Conservation (phyloP, 2,113 vertebrate genomes). For the Dasyornis broadbenti region DNA sequence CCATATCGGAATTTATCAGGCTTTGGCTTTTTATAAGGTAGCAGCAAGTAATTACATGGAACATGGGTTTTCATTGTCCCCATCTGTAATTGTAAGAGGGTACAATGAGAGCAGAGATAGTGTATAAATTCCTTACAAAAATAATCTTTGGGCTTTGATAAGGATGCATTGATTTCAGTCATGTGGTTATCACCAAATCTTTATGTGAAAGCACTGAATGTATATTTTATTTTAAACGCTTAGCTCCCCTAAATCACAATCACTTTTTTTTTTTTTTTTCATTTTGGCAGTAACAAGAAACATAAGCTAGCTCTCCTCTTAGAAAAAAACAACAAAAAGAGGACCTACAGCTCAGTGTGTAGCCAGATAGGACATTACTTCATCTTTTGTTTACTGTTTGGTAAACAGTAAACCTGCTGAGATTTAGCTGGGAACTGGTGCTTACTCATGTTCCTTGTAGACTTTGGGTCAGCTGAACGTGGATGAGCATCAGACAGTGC, state of each 20-base stretch:
- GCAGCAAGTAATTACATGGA: background rate
- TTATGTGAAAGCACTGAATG: background rate
- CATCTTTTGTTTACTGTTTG: background rate
- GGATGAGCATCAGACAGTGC: background rate
- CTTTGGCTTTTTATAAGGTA: background rate
- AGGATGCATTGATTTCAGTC: background rate
- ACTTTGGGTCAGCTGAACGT: rapidly evolving
- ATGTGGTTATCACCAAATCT: background rate
- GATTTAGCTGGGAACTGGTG: background rate
- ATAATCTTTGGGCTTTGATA: background rate
- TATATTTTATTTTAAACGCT: background rate
- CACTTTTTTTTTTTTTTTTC: background rate
- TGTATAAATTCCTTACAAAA: background rate
- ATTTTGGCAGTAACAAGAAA: background rate
- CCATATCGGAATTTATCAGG: background rate
- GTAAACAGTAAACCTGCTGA: background rate
- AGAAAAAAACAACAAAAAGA: background rate
- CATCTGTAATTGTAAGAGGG: background rate
- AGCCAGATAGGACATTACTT: background rate
- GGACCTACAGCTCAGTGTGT: background rate
- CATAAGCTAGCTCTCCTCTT: background rate
- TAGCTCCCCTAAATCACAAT: background rate
- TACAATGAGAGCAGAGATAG: background rate
- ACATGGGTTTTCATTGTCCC: background rate
- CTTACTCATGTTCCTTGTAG: background rate